Evolutionary conservation across 2,888 invertebrate species (phyloP).

Genomic region (Mechanitis messenoides): DNA sequence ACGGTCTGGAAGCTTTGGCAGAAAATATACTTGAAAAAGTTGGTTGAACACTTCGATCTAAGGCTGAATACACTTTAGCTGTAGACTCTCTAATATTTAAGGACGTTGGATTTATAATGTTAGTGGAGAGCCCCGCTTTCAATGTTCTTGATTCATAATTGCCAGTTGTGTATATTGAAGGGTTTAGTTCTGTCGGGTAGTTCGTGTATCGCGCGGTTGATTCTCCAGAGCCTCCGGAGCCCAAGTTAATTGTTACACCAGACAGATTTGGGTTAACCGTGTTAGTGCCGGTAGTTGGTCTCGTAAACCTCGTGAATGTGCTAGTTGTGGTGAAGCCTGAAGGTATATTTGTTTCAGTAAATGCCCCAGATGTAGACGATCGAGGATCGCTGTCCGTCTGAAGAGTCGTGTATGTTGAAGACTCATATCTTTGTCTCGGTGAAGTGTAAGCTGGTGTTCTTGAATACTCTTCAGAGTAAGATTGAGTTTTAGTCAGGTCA

Average conservation of each 20-base stretch:
- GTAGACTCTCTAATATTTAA: conserved; percentile 30
- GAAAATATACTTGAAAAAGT: conserved; percentile 31
- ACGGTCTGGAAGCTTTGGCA: conserved; percentile 31
- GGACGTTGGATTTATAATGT: conserved; percentile 28
- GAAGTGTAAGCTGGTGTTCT: conserved; percentile 54
- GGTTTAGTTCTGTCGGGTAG: conserved; percentile 28
- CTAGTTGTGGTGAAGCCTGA: conserved; percentile 14
- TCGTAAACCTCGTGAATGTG: conserved; percentile 21
- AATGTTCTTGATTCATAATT: conserved; percentile 29
- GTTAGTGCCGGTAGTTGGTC: conserved; percentile 19
- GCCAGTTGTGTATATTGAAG: conserved; percentile 27
- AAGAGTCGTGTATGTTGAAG: conserved; percentile 35
- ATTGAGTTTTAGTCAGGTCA: conserved; percentile 42
- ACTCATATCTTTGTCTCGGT: conserved; percentile 35
- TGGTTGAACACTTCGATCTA: conserved; percentile 20
- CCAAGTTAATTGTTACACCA: conserved; percentile 30
- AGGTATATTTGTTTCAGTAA: conserved; percentile 17
- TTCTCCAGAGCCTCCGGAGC: conserved; percentile 32
- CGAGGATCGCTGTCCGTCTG: conserved; percentile 19
- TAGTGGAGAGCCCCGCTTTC: conserved; percentile 28
- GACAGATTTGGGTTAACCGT: conserved; percentile 28
- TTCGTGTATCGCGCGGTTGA: conserved; percentile 37
- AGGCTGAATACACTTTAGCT: conserved; percentile 16
- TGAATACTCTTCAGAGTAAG: conserved; percentile 41
- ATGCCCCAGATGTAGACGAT: conserved; percentile 12